Percentiles rank a stretch among this genome's conserved stretches.
phyloP scores from a whole-genome alignment of 2,888 invertebrate species.

The Platycnemis pennipes region DNA sequence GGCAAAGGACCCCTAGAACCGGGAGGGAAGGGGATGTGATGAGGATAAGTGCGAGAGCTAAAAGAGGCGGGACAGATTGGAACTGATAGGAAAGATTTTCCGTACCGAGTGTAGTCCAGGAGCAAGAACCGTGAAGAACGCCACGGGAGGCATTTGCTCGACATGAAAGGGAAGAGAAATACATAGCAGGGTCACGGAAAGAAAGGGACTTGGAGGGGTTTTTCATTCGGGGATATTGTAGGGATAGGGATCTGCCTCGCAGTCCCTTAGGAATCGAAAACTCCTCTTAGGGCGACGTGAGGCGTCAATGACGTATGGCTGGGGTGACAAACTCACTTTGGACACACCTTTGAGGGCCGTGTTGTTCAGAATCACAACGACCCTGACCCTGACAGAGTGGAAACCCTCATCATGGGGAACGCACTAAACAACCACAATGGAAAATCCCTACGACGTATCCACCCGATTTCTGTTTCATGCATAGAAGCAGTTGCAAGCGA shows the following conservation, averaged over 20 bases:
- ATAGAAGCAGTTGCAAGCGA: no score
- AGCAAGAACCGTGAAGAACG: conserved; percentile 10
- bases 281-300: not conserved
- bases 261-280: not conserved
- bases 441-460: not conserved
- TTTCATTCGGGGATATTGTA: not conserved
- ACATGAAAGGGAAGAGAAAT: not conserved
- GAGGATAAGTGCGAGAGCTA: conserved; percentile 4
- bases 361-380: no score
- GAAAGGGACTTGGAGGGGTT: not conserved
- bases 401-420: not conserved
- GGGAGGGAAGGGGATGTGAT: not conserved
- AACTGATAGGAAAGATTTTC: conserved; percentile 55
- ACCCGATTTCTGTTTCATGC: no score
- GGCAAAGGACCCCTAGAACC: not conserved
- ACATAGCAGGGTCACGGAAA: not conserved
- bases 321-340: not conserved
- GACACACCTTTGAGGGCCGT: no score
- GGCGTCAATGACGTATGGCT: not conserved
- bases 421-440: not conserved
- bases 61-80: conserved; percentile 53
- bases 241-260: not conserved
- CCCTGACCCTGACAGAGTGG: no score
- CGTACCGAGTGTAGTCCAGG: not conserved
- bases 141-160: not conserved